Percentiles rank a stretch among this genome's conserved stretches.
Conservation (phyloP, 2,888 invertebrate genomes). For the Lycophotia porphyrea region DNA sequence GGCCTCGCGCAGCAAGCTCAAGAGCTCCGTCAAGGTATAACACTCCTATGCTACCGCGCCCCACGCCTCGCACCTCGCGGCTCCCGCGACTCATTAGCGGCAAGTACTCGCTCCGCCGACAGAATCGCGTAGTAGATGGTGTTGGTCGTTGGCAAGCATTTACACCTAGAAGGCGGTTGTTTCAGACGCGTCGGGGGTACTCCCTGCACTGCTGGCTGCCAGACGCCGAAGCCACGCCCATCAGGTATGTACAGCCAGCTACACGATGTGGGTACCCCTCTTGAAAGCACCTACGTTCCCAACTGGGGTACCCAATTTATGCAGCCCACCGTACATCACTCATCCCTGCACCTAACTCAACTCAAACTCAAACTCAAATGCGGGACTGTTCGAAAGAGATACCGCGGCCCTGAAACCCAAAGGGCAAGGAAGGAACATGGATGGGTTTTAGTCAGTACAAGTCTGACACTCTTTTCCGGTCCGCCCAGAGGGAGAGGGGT, state of each 20-base stretch:
- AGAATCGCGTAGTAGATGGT: conserved; percentile 14
- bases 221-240: conserved; percentile 76
- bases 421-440: too few relatives aligned
- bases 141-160: conserved; percentile 64
- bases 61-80: not conserved
- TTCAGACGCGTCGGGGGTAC: conserved; percentile 89
- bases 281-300: too few relatives aligned
- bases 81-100: not conserved
- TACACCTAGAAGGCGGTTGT: conserved; percentile 87
- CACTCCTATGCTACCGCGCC: conserved; percentile 27
- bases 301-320: too few relatives aligned
- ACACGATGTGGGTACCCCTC: too few relatives aligned
- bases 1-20: conserved; percentile 79
- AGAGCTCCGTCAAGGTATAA: conserved; percentile 84
- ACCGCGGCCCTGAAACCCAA: too few relatives aligned
- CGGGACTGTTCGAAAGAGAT: too few relatives aligned
- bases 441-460: too few relatives aligned
- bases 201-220: conserved; percentile 89
- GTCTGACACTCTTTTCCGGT: too few relatives aligned
- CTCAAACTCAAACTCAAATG: too few relatives aligned
- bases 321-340: too few relatives aligned
- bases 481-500: too few relatives aligned
- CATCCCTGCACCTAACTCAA: not conserved
- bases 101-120: not conserved
- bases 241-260: conserved; percentile 76